Evolutionary conservation across 2,113 vertebrate genomes (phyloP).

Genomic region (Zapornia atra): DNA sequence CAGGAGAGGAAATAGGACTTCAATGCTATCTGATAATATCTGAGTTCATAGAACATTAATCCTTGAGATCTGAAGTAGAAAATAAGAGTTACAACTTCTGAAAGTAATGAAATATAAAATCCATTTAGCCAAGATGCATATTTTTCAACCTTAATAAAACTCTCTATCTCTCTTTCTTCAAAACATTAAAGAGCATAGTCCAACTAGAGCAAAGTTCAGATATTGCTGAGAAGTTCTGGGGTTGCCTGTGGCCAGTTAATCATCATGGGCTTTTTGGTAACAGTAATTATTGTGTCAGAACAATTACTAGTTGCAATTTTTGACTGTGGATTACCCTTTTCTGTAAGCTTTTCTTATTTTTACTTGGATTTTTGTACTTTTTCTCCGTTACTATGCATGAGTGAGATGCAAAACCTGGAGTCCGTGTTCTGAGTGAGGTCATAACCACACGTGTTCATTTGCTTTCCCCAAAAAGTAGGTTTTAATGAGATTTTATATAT

Average conservation of each 20-base stretch:
- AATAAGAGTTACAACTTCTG: background rate
- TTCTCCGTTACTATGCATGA: background rate
- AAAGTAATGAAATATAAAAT: background rate
- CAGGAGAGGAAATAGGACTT: background rate
- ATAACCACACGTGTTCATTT: background rate
- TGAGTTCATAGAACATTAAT: background rate
- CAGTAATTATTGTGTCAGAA: background rate
- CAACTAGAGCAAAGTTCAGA: background rate
- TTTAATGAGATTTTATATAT: background rate
- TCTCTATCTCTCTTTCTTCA: background rate
- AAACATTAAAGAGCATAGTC: background rate
- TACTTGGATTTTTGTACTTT: background rate
- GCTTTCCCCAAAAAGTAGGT: background rate
- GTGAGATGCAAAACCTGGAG: background rate
- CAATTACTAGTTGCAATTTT: background rate
- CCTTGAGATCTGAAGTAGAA: background rate
- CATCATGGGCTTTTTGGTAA: background rate
- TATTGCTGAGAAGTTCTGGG: background rate
- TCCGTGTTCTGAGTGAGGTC: background rate
- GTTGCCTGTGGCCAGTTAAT: background rate
- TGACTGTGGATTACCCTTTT: background rate
- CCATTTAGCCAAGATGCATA: background rate
- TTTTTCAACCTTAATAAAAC: background rate
- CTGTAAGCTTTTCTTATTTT: background rate
- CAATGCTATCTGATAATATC: background rate